Base-by-base conservation (phyloP, 2,113 vertebrate genomes). In the Rhinoderma darwinii region DNA sequence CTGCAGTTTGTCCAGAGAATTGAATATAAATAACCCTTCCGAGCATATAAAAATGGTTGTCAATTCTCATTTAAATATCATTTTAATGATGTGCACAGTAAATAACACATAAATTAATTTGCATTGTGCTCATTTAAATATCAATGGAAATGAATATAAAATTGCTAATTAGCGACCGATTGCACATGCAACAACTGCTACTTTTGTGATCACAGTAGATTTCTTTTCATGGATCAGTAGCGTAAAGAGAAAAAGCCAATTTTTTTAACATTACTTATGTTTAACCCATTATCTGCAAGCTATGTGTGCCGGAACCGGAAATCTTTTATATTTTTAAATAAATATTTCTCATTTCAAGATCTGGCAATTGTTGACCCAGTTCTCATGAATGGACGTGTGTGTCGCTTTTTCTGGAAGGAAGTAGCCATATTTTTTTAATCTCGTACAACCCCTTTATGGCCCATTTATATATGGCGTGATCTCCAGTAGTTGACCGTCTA, bases 141-240 rank as follows among this genome's bases (percentile, higher is more conserved):
- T 82, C 79, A 82, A 82, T 82, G 54, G 37, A 44, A 82, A 32
- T 43, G 39, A 41, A 61, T 82, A 66, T 82, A 63, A 59, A 43
- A 82, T 82, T 82, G 79, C 79, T 82, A 44, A 82, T 82, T 82
- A 82, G 79, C 30, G 79, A 25, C 79, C 79, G 66, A 66, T 82
- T 63, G 54, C 79, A 63, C 25, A 43, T 44, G 39, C 56, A 82
- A 44, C 59, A 82, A 82, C 79, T 66, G 59, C 51, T 82, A 82
- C 37, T 63, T 59, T 66, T 82, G 37, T 43, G 79, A 66, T 63
- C 56, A 39, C 79, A 43, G 79, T 82, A 59, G 79, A 82, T 63
- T 82, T 82, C 56, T 82, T 61, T 44, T 27, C 22, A 43, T 63
- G 39, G 61, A 44, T 61, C 79, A 66, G 75, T 51, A 50, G 44